These are phyloP conservation scores for Tetranychus urticae DNA, from an alignment of 1,140 invertebrate genomes.

Conservation along the genomic window DNA sequence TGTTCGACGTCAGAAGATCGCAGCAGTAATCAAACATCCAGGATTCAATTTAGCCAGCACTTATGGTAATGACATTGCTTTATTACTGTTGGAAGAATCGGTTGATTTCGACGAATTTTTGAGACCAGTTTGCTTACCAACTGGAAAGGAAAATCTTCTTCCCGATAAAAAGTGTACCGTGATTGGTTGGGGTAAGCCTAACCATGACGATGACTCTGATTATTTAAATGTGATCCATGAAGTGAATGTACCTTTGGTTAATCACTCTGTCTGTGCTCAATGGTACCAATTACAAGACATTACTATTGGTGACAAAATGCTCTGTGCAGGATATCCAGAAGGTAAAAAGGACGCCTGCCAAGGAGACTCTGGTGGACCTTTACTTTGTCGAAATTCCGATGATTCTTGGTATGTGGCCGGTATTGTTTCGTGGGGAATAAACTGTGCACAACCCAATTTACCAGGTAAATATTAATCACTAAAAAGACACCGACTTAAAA, in stretches of 20 bases:
- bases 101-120: slow-evolving; percentile 46
- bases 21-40: slow-evolving; percentile 12
- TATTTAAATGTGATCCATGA: slow-evolving; percentile 15
- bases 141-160: not conserved
- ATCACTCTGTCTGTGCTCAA: slow-evolving; percentile 12
- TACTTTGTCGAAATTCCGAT: slow-evolving; percentile 9
- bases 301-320: slow-evolving; percentile 7
- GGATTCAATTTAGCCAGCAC: slow-evolving; percentile 11
- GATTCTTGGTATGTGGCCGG: slow-evolving; percentile 19
- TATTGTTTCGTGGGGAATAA: slow-evolving; percentile 17
- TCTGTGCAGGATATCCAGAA: slow-evolving; percentile 11
- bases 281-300: slow-evolving; percentile 15
- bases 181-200: slow-evolving; percentile 15
- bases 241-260: slow-evolving; percentile 15
- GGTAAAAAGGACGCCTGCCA: slow-evolving; percentile 9
- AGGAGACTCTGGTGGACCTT: slow-evolving; percentile 17
- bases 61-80: slow-evolving; percentile 24
- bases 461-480: slow-evolving; percentile 8
- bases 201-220: slow-evolving; percentile 15
- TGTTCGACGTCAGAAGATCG: slow-evolving; percentile 10
- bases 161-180: slow-evolving; percentile 12
- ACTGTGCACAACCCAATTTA: slow-evolving; percentile 16
- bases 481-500: not conserved
- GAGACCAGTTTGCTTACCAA: slow-evolving; percentile 55
- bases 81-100: slow-evolving; percentile 59